Conservation (phyloP, 2,888 invertebrate species). For the Dynastes hyllus region DNA sequence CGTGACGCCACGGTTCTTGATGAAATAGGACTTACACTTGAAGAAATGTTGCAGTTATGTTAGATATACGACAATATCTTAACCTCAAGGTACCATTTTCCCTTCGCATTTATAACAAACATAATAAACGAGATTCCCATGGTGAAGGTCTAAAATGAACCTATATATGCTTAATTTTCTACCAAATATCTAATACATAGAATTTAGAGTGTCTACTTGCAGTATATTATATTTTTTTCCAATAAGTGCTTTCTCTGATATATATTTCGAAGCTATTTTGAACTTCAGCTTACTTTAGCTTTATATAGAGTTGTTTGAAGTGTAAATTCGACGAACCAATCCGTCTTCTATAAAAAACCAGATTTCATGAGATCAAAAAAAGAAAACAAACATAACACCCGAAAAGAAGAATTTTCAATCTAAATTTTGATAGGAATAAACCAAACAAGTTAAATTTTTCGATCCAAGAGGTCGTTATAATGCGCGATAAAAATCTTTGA, state of each 20-base stretch:
- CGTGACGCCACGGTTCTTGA: too few species aligned
- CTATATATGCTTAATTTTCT: too few species aligned
- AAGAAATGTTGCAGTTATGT: too few species aligned
- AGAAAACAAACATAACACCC: not conserved
- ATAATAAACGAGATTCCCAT: too few species aligned
- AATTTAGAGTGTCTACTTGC: too few species aligned
- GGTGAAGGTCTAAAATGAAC: too few species aligned
- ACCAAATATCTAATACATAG: too few species aligned
- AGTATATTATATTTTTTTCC: not conserved
- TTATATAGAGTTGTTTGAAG: constrained; percentile 14
- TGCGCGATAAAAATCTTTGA: constrained; percentile 19
- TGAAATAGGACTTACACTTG: too few species aligned
- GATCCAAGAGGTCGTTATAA: constrained; percentile 27
- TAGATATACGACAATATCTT: too few species aligned
- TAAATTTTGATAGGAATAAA: not conserved
- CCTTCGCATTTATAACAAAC: too few species aligned
- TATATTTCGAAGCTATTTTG: not conserved
- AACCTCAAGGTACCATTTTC: too few species aligned
- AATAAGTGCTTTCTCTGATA: not conserved
- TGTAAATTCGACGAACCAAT: constrained; percentile 6
- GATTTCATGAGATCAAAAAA: not conserved
- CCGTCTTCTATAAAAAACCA: not conserved
- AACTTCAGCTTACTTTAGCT: not conserved
- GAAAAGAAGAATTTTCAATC: not conserved
- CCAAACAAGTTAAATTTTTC: constrained; percentile 25